Percentiles rank a stretch among this genome's conserved stretches.
Evolutionary conservation across 2,888 invertebrate species (phyloP).

Genomic region (Tinea pellionella): DNA sequence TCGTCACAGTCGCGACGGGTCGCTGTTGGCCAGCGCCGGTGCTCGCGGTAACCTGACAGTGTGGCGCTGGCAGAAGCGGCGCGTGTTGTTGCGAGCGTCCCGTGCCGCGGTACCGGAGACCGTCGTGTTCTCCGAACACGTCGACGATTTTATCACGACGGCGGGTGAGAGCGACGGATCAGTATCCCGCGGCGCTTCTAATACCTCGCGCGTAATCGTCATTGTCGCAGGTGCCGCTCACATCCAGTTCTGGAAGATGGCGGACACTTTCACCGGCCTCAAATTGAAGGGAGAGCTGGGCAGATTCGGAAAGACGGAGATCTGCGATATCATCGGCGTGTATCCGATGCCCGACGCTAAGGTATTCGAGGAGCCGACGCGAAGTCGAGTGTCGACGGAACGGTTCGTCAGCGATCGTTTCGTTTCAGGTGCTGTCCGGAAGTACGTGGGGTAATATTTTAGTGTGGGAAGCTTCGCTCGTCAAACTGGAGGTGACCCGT

Average conservation of each 20-base stretch:
- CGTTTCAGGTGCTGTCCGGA: conserved; percentile 79
- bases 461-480: conserved; percentile 90
- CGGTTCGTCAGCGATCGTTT: no score
- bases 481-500: conserved; percentile 84
- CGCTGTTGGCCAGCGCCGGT: conserved; percentile 84
- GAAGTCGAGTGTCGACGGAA: no score
- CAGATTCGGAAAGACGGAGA: conserved; percentile 91
- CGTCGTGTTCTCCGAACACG: conserved; percentile 84
- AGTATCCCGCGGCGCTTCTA: neutral
- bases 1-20: conserved; percentile 77
- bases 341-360: conserved; percentile 91
- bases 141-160: conserved; percentile 83
- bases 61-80: conserved; percentile 87
- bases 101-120: conserved; percentile 87
- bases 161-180: conserved; percentile 67
- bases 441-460: conserved; percentile 93
- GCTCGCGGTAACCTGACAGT: conserved; percentile 90
- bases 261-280: conserved; percentile 88
- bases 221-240: conserved; percentile 76
- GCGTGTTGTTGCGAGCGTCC: conserved; percentile 81
- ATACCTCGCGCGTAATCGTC: neutral
- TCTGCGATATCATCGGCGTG: conserved; percentile 87
- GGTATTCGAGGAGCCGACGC: no score
- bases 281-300: conserved; percentile 91
- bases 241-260: conserved; percentile 95